Evolutionary conservation across 2,113 vertebrate species (phyloP).

Genomic region (Scalopus aquaticus): DNA sequence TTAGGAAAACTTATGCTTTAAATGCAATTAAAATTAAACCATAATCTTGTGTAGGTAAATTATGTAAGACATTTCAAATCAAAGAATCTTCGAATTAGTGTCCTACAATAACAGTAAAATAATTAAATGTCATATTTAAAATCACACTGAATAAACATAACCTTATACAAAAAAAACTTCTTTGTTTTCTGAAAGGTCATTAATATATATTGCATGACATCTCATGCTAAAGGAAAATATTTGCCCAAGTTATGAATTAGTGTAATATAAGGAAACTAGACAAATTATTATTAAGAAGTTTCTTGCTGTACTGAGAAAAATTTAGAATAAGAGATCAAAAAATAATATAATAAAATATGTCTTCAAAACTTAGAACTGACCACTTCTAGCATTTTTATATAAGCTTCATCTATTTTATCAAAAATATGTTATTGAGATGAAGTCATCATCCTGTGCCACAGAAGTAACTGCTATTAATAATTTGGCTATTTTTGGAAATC

Average conservation of each 20-base stretch:
- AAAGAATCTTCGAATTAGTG: constrained; percentile 76
- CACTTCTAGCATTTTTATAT: not conserved
- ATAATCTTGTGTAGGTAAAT: constrained; percentile 71
- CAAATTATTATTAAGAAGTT: not conserved
- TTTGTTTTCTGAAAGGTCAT: constrained; percentile 38
- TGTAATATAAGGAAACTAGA: not conserved
- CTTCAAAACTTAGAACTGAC: not conserved
- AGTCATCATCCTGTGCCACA: not conserved
- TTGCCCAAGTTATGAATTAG: constrained; percentile 15
- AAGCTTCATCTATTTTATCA: not conserved
- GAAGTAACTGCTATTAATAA: not conserved
- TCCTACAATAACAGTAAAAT: constrained; percentile 45
- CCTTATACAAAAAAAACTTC: not conserved
- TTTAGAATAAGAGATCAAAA: constrained; percentile 8
- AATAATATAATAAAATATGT: not conserved
- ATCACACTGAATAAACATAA: constrained; percentile 62
- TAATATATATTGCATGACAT: constrained; percentile 45
- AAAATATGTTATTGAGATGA: not conserved
- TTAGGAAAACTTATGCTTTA: constrained; percentile 77
- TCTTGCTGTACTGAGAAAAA: not conserved
- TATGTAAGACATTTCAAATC: constrained; percentile 71
- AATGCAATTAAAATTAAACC: constrained; percentile 83
- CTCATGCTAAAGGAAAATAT: constrained; percentile 35
- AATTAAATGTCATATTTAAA: constrained; percentile 71
- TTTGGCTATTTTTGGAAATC: not conserved